phyloP scores from a whole-genome alignment of 2,113 vertebrate species.

The Amphiprion percula region DNA sequence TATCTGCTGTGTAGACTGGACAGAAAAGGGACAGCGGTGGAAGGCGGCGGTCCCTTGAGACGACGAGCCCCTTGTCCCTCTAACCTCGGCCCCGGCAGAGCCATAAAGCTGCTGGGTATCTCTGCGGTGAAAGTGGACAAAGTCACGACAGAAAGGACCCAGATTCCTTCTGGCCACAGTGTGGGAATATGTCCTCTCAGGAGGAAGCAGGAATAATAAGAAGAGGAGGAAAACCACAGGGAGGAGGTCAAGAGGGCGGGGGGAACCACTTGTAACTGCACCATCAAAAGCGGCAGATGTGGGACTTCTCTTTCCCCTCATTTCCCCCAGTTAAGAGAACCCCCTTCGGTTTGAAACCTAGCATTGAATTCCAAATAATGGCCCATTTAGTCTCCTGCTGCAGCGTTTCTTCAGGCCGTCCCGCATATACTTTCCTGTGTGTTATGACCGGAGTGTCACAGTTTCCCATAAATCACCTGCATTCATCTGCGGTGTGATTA shows the following conservation, averaged over 20 bases:
- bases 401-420: conserved; percentile 48
- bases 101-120: conserved; percentile 68
- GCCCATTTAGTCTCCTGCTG: conserved; percentile 48
- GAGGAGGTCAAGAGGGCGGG: conserved; percentile 46
- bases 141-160: conserved; percentile 76
- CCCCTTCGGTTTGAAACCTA: conserved; percentile 41
- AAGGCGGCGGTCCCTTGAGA: conserved; percentile 55
- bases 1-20: conserved; percentile 74
- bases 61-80: conserved; percentile 36
- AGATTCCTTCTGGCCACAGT: conserved; percentile 58
- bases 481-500: conserved; percentile 64
- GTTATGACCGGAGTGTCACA: conserved; percentile 77
- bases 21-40: conserved; percentile 38
- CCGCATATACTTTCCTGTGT: conserved; percentile 64
- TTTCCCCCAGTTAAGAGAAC: conserved; percentile 31
- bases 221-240: conserved; percentile 49
- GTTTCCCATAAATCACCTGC: conserved; percentile 71
- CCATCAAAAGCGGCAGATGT: conserved; percentile 78
- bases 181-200: conserved; percentile 73
- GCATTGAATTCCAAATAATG: conserved; percentile 64
- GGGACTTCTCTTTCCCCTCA: conserved; percentile 44
- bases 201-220: conserved; percentile 53
- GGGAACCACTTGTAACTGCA: conserved; percentile 56
- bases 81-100: conserved; percentile 32
- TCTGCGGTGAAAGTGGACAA: conserved; percentile 69